phyloP scores from a whole-genome alignment of 2,113 vertebrate genomes.

The Nyctereutes procyonoides region DNA sequence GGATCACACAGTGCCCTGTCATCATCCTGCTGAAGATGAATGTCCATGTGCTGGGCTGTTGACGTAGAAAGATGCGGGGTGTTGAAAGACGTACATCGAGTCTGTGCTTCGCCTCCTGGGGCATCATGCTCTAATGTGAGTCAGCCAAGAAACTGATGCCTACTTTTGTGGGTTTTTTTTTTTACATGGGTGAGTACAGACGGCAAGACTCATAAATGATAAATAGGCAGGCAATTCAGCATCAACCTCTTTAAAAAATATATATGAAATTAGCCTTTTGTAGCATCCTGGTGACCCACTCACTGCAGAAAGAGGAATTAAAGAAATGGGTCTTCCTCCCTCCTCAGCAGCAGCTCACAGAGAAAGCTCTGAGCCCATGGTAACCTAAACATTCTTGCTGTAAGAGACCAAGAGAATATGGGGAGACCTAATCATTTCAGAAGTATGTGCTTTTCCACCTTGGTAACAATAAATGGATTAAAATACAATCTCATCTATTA shows the following conservation, averaged over 20 bases:
- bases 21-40: not conserved
- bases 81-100: not conserved
- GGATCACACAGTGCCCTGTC: not conserved
- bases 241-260: conserved; percentile 4
- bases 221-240: not conserved
- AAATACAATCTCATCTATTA: not conserved
- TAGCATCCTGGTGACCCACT: not conserved
- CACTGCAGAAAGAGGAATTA: not conserved
- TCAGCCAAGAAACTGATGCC: not conserved
- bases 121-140: not conserved
- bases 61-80: not conserved
- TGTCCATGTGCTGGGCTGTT: not conserved
- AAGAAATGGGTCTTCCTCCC: not conserved
- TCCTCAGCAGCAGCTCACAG: not conserved
- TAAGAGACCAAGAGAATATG: not conserved
- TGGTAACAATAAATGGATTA: not conserved
- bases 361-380: not conserved
- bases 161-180: not conserved
- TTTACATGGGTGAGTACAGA: not conserved
- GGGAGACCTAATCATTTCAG: not conserved
- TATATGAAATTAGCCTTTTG: not conserved
- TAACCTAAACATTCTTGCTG: not conserved
- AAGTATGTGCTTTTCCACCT: not conserved
- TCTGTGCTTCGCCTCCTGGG: not conserved
- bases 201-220: not conserved